These are phyloP conservation scores for Acropternis orthonyx DNA, from an alignment of 2,797 vertebrate species.

Conservation along the genomic window DNA sequence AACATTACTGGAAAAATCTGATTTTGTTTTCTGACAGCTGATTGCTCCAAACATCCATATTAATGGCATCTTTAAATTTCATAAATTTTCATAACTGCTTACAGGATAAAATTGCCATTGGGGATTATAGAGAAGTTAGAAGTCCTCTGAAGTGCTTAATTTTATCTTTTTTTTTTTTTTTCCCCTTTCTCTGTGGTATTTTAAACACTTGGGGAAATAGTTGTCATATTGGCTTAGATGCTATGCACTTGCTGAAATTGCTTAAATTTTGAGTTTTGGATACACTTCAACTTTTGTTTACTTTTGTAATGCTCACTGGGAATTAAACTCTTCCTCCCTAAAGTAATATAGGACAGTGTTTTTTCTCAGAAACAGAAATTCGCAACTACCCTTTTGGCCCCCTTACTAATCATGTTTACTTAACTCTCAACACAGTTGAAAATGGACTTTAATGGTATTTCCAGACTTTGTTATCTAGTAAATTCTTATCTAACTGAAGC, in stretches of 20 bases:
- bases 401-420: background rate
- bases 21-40: background rate
- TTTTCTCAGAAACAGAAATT: conserved; percentile 34
- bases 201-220: conserved; percentile 2
- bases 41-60: background rate
- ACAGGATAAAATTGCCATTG: background rate
- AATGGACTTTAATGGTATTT: background rate
- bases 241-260: background rate
- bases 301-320: conserved; percentile 7
- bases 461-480: background rate
- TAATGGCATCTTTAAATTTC: background rate
- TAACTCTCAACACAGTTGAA: conserved; percentile 7
- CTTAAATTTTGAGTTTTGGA: conserved; percentile 9
- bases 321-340: conserved; percentile 7
- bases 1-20: background rate
- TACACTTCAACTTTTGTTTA: conserved; percentile 14
- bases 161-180: background rate
- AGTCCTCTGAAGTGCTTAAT: background rate
- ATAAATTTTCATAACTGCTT: background rate
- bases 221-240: background rate
- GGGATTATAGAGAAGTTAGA: background rate
- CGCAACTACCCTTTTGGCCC: background rate
- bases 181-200: background rate
- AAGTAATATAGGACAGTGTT: background rate
- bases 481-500: conserved; percentile 7